Base-by-base conservation (phyloP, 2,113 vertebrate species). In the Brachyhypopomus gauderio region DNA sequence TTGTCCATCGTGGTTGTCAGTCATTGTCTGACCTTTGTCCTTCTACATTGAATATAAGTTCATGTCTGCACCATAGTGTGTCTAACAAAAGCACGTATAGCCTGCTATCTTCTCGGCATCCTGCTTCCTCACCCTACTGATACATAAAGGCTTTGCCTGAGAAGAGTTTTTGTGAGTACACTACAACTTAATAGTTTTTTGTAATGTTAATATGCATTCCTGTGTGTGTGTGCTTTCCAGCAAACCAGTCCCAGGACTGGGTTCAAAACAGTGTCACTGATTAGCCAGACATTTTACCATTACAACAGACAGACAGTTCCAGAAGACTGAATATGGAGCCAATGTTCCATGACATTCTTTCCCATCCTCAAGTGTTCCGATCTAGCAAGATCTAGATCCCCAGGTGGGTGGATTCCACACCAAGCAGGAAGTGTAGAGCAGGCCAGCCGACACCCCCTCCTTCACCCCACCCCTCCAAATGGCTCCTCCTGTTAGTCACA, bases 401-500 rank as follows among this genome's bases (percentile, higher is more conserved):
- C n/a, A 11, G 64, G 23, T 23, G 72, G 34, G 63, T 14, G 0
- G 64, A 77, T 48, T 76, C 73, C 64, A 76, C 69, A 75, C 38
- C 14, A 56, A 77, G 55, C 73, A 77, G 73, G 73, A 82, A 82
- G 56, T 75, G 62, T 52, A 76, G 75, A 73, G 17, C 70, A 64
- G 17, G 69, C 79, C 72, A 69, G 79, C 34, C 67, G 60, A 70
- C 80, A 60, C 52, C 27, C 60, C n/a, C n/a, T 48, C 59, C 64
- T 56, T 56, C 11, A 48, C 63, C 55, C 62, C 55, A 27, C 48
- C 72, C 62, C 45, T 56, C 64, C 36, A 36, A 52, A 52, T 52
- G 45, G 30, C 64, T 67, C 34, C 27, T 58, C 56, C 64, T 11
- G 52, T 82, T 75, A 82, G 80, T 82, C 80, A 82, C 80, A 81